Evolutionary conservation across 2,888 invertebrate species (phyloP).

Genomic region (Julus scandinavius): DNA sequence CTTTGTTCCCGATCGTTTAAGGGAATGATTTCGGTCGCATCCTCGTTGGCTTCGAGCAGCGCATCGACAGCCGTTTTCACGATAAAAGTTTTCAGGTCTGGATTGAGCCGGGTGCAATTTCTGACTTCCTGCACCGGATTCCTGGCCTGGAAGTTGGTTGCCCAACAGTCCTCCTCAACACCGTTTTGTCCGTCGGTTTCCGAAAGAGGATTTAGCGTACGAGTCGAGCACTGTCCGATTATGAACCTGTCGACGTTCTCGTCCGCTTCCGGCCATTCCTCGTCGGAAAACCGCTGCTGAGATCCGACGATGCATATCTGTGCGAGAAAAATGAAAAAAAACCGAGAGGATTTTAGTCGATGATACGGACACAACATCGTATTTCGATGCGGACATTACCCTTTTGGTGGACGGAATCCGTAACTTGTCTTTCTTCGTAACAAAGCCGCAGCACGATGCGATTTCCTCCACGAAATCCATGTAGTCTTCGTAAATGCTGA

Average conservation of each 20-base stretch:
- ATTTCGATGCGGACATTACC: slow-evolving; percentile 71
- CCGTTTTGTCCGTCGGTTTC: neutral
- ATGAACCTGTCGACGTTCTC: slow-evolving; percentile 48
- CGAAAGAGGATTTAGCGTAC: neutral
- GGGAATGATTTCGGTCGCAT: neutral
- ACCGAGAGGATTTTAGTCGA: too few species aligned
- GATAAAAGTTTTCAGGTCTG: slow-evolving; percentile 67
- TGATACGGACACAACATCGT: too few species aligned
- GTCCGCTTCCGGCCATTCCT: slow-evolving; percentile 58
- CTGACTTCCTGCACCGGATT: slow-evolving; percentile 76
- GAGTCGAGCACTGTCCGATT: neutral
- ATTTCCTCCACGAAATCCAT: slow-evolving; percentile 67
- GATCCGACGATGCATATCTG: neutral
- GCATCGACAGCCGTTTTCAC: slow-evolving; percentile 74
- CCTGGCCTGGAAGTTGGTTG: slow-evolving; percentile 74
- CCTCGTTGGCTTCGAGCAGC: slow-evolving; percentile 71
- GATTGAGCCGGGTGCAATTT: slow-evolving; percentile 78
- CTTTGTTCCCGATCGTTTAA: slow-evolving; percentile 57
- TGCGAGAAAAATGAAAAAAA: too few species aligned
- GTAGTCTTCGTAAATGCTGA: slow-evolving; percentile 77
- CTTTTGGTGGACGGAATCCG: slow-evolving; percentile 97
- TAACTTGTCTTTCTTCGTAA: slow-evolving; percentile 80
- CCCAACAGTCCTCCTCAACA: slow-evolving; percentile 58
- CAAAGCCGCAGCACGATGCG: slow-evolving; percentile 82
- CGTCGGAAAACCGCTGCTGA: neutral